These are phyloP conservation scores for Sycophaga agraensis DNA, from an alignment of 1,140 invertebrate genomes.

Conservation along the genomic window DNA sequence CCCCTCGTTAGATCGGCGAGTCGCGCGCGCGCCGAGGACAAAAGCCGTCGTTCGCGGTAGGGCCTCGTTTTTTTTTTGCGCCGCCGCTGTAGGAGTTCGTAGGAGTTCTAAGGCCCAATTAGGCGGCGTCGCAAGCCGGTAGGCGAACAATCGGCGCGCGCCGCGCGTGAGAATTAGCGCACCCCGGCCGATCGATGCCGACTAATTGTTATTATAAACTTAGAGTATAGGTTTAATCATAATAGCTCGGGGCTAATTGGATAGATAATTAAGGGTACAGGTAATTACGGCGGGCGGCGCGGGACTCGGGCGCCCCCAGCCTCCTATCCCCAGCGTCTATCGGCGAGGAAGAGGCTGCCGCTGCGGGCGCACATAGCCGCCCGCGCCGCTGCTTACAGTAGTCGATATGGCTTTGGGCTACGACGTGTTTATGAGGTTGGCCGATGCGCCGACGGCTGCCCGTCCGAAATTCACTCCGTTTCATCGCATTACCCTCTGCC, in stretches of 20 bases:
- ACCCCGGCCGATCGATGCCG: slow-evolving; percentile 50
- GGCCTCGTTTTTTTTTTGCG: too few relatives aligned
- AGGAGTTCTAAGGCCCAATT: too few relatives aligned
- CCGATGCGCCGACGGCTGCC: slow-evolving; percentile 47
- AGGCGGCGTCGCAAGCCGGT: too few relatives aligned
- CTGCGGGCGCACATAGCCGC: slow-evolving; percentile 38
- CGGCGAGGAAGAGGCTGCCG: slow-evolving; percentile 24
- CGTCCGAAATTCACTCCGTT: slow-evolving; percentile 40
- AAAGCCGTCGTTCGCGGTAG: too few relatives aligned
- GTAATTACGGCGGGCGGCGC: slow-evolving; percentile 53
- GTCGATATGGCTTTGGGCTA: slow-evolving; percentile 55
- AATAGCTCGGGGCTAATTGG: slow-evolving; percentile 59
- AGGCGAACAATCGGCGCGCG: too few relatives aligned
- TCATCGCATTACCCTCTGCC: slow-evolving; percentile 13
- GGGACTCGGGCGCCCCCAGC: neutral
- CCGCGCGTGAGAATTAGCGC: slow-evolving; percentile 50
- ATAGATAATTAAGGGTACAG: slow-evolving; percentile 60
- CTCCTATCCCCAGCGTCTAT: slow-evolving; percentile 18
- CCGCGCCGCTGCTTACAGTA: slow-evolving; percentile 44
- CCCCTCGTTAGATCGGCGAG: neutral
- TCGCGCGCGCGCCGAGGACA: neutral
- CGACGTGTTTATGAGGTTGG: slow-evolving; percentile 45
- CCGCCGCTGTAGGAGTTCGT: neutral
- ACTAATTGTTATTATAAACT: slow-evolving; percentile 61
- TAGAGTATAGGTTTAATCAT: slow-evolving; percentile 59